phyloP scores from a whole-genome alignment of 1,140 invertebrate species.

The Brachionus paranguensis region DNA sequence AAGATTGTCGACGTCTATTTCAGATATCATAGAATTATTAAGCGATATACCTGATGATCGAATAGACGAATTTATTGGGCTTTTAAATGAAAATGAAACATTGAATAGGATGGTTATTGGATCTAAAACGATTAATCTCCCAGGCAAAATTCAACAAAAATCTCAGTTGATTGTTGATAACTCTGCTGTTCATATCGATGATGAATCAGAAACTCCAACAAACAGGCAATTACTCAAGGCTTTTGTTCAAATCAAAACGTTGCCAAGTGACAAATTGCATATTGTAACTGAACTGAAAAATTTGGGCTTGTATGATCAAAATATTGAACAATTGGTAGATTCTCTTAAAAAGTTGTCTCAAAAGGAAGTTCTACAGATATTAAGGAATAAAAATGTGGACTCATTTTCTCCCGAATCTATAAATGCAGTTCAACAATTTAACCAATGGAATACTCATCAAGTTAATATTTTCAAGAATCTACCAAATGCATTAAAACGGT shows the following conservation, averaged over 20 bases:
- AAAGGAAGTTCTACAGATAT: too few species aligned
- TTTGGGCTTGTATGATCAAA: not conserved
- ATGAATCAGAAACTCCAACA: not conserved
- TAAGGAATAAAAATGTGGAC: too few species aligned
- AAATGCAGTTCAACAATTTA: too few species aligned
- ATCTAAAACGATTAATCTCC: not conserved
- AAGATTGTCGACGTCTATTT: not conserved
- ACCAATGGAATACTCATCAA: too few species aligned
- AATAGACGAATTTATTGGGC: not conserved
- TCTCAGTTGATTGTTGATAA: not conserved
- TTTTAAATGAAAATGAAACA: not conserved
- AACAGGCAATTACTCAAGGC: not conserved
- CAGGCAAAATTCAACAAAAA: not conserved
- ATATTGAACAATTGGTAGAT: not conserved
- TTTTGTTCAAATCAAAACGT: not conserved
- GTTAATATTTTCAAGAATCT: too few species aligned
- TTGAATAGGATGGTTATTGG: not conserved
- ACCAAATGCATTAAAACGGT: too few species aligned
- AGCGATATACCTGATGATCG: not conserved
- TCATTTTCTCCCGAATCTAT: too few species aligned
- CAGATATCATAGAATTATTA: not conserved
- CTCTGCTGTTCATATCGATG: not conserved
- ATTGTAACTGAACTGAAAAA: not conserved
- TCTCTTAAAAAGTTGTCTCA: not conserved
- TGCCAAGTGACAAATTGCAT: not conserved